Percentiles rank a stretch among this genome's conserved stretches.
Conservation (phyloP, 2,888 invertebrate genomes). For the Synergus laeviventris region DNA sequence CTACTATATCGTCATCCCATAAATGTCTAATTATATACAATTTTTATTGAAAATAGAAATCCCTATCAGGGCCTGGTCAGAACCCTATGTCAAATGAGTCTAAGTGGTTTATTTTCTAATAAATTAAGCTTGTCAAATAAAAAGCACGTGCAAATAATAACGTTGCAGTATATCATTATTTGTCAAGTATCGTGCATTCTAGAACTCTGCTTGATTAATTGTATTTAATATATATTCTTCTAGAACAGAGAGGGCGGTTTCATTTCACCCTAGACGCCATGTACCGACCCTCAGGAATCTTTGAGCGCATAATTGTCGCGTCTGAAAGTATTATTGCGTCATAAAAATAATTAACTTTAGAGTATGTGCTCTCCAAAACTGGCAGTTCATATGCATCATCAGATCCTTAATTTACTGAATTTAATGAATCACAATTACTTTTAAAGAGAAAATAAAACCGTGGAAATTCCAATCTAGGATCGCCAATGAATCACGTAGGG, state of each 20-base stretch:
- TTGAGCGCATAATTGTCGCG: conserved; percentile 43
- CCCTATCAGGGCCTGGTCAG: too few relatives aligned
- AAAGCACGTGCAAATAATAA: neutral
- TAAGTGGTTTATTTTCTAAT: too few relatives aligned
- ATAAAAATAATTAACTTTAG: conserved; percentile 39
- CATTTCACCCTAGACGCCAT: conserved; percentile 42
- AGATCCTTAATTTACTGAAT: too few relatives aligned
- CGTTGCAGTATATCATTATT: conserved; percentile 21
- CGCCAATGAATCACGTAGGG: conserved; percentile 15
- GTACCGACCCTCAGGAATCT: conserved; percentile 22
- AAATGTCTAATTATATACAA: too few relatives aligned
- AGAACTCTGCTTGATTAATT: conserved; percentile 50
- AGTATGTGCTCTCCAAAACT: neutral
- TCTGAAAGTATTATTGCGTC: conserved; percentile 40
- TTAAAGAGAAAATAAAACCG: neutral
- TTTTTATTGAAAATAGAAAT: too few relatives aligned
- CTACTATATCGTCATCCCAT: too few relatives aligned
- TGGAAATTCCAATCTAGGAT: neutral
- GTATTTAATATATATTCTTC: conserved; percentile 56
- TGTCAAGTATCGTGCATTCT: conserved; percentile 22
- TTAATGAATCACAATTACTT: neutral
- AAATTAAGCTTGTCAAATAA: neutral
- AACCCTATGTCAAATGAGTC: too few relatives aligned
- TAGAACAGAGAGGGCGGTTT: conserved; percentile 23
- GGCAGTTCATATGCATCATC: neutral